These are phyloP conservation scores for Harpagus bidentatus DNA, from an alignment of 2,113 vertebrate genomes.

Conservation along the genomic window DNA sequence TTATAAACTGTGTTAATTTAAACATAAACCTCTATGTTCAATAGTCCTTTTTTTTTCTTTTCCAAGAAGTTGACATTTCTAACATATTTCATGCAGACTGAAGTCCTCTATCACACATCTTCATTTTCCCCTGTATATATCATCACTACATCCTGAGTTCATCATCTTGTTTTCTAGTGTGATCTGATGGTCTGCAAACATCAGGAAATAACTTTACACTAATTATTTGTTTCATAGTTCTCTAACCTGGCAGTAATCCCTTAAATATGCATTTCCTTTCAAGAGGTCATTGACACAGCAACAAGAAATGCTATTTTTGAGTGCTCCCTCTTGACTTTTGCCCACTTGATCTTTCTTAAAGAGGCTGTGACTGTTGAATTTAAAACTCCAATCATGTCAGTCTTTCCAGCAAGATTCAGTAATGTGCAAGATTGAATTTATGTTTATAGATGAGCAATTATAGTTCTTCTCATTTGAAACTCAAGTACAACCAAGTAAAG, in stretches of 20 bases:
- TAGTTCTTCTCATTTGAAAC: neutral
- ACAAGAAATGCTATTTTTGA: neutral
- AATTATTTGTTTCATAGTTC: neutral
- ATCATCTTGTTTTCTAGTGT: neutral
- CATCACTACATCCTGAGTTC: neutral
- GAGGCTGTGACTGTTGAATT: neutral
- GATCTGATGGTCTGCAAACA: neutral
- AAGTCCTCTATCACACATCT: neutral
- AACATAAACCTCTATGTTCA: neutral
- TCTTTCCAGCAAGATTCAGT: neutral
- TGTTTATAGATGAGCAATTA: neutral
- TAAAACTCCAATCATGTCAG: neutral
- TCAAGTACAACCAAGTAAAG: neutral
- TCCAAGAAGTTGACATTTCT: neutral
- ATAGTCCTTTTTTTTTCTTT: neutral
- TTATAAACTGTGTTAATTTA: neutral
- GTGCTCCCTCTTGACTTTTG: neutral
- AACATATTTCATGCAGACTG: neutral
- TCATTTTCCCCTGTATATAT: neutral
- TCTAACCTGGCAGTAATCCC: neutral
- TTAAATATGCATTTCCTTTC: neutral
- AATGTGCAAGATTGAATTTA: neutral
- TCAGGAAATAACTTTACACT: neutral
- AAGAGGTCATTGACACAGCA: neutral
- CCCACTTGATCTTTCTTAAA: neutral